Base-by-base conservation (phyloP, 2,113 vertebrate genomes). In the Pseudorhombus dupliciocellatus region DNA sequence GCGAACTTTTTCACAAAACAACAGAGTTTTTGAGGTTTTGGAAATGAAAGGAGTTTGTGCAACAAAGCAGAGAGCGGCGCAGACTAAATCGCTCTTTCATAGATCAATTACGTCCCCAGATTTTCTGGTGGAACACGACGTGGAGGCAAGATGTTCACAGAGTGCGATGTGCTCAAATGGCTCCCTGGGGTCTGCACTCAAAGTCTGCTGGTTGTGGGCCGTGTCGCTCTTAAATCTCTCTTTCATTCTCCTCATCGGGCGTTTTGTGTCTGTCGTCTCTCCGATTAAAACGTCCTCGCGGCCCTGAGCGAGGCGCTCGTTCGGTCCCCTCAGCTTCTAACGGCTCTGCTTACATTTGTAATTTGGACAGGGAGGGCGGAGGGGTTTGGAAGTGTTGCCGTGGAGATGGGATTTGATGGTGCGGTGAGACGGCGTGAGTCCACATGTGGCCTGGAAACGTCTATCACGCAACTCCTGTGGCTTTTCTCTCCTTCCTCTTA, bases 361-460 rank as follows among this genome's bases (percentile, higher is more conserved):
- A 67, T 73, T 57, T 79, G 3, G 16, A 66, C 65, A 4, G 55
- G 28, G 30, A 9, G 28, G 25, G 15, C 2, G 26, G 26, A 5
- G 55, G 21, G 5, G 12, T 10, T 31, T 65, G 81, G 22, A 70
- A 73, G 61, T 18, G 5, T n/a, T 1, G 34, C 15, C 3, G 42
- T 11, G n/a, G 31, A 31, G 57, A 60, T 51, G 44, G 54, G 52
- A 52, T 51, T 25, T 42, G 65, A 76, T 57, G 65, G 37, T 8
- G 18, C 3, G 2, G 28, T 4, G 70, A 82, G 56, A 60, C 59
- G 6, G 8, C 2, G 1, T n/a, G 61, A 54, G 77, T 80, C 78
- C 82, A 73, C 58, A 73, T 56, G 70, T 71, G 83, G 70, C 78
- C 85, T 82, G 70, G 59, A 87, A 80, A 86, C 2, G 73, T 84